Conservation (phyloP, 2,888 invertebrate genomes). For the Euproctis similis region DNA sequence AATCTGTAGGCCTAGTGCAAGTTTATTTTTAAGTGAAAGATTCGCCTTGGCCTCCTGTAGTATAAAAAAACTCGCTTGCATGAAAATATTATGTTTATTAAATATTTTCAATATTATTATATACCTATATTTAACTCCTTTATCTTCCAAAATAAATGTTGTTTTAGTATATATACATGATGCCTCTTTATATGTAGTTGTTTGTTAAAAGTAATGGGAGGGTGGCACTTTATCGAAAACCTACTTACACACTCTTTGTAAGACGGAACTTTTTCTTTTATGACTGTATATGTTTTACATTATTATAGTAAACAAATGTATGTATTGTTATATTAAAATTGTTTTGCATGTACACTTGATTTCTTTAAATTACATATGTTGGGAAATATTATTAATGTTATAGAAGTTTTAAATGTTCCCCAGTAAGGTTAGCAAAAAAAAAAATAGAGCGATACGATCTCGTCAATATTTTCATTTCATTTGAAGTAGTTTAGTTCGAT, state of each 20-base stretch:
- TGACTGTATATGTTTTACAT: conserved; percentile 17
- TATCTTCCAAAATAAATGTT: conserved; percentile 76
- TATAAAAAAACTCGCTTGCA: conserved; percentile 61
- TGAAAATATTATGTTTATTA: conserved; percentile 53
- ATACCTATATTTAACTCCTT: conserved; percentile 44
- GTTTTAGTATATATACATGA: conserved; percentile 19
- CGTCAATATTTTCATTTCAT: conserved; percentile 29
- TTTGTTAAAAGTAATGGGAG: too few relatives aligned
- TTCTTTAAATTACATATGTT: conserved; percentile 29
- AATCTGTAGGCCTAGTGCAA: too few relatives aligned
- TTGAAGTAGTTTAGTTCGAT: conserved; percentile 55
- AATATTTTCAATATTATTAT: conserved; percentile 37
- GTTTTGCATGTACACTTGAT: conserved; percentile 50
- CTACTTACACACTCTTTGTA: too few relatives aligned
- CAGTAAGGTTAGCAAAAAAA: conserved; percentile 27
- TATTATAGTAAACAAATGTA: conserved; percentile 13
- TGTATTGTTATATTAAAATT: conserved; percentile 24
- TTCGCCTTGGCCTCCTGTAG: too few relatives aligned
- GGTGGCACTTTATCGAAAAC: too few relatives aligned
- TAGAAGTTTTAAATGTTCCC: conserved; percentile 28
- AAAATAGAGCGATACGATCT: conserved; percentile 23
- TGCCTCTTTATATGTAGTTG: conserved; percentile 32
- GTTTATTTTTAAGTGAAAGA: too few relatives aligned
- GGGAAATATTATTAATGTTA: conserved; percentile 24
- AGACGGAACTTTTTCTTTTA: conserved; percentile 22